Conservation (phyloP, 2,888 invertebrate genomes). For the Temnothorax rugatulus region DNA sequence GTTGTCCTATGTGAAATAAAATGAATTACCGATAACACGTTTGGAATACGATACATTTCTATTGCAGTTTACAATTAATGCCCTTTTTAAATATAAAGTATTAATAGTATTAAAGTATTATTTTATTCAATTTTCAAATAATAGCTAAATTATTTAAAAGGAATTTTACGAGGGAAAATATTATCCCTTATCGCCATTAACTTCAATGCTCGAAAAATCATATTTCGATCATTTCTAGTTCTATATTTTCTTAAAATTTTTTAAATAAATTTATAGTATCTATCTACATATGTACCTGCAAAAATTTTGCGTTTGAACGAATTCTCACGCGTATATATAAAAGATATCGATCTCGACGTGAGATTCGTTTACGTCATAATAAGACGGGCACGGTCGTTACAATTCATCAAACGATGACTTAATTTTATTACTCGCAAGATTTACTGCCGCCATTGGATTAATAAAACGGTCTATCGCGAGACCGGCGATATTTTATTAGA, state of each 20-base stretch:
- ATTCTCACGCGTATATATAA: background rate
- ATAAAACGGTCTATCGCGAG: constrained; percentile 65
- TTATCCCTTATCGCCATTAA: background rate
- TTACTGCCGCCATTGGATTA: constrained; percentile 67
- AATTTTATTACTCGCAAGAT: constrained; percentile 67
- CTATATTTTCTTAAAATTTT: background rate
- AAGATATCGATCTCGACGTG: constrained; percentile 59
- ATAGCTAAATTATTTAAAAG: constrained; percentile 8
- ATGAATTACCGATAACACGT: background rate
- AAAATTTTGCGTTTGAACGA: background rate
- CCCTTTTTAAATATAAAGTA: background rate
- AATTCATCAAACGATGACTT: constrained; percentile 73
- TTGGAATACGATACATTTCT: background rate
- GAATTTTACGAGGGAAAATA: background rate
- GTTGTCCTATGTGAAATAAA: background rate
- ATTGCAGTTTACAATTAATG: background rate
- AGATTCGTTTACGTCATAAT: constrained; percentile 39
- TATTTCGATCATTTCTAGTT: background rate
- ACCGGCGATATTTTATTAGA: constrained; percentile 70
- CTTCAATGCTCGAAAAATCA: background rate
- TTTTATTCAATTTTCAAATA: background rate
- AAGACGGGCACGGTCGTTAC: constrained; percentile 58
- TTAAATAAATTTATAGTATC: background rate
- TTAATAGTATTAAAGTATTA: background rate
- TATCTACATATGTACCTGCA: no score